phyloP scores from a whole-genome alignment of 2,113 vertebrate species.

The Elgaria multicarinata region DNA sequence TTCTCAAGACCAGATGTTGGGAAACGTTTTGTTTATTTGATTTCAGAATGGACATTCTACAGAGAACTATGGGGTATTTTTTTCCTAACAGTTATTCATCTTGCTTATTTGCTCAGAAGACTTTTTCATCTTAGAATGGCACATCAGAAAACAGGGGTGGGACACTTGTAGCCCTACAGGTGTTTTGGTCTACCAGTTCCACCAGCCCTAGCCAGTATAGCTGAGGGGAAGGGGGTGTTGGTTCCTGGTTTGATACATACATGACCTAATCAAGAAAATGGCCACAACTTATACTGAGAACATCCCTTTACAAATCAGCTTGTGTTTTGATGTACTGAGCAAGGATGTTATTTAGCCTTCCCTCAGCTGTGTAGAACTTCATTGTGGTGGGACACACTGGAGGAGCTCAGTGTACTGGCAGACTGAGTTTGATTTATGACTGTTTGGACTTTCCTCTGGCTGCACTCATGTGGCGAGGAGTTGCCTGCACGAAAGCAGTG shows the following conservation, averaged over 20 bases:
- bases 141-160: too few species aligned
- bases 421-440: too few species aligned
- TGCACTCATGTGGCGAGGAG: too few species aligned
- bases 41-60: background rate
- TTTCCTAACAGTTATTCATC: conserved; percentile 11
- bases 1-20: background rate
- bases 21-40: conserved; percentile 3
- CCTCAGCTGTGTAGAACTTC: background rate
- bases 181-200: too few species aligned
- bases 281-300: background rate
- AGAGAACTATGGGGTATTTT: accelerated
- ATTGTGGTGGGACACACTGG: background rate
- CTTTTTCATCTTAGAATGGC: too few species aligned
- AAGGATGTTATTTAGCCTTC: background rate
- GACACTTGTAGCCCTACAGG: too few species aligned
- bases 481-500: too few species aligned
- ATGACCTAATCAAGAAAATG: background rate
- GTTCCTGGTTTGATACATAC: background rate
- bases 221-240: background rate
- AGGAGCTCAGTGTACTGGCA: too few species aligned
- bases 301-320: background rate
- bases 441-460: too few species aligned
- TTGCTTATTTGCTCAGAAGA: background rate
- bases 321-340: background rate
- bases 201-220: too few species aligned